Evolutionary conservation across 2,113 vertebrate species (phyloP).

Genomic region (Alexandromys fortis): DNA sequence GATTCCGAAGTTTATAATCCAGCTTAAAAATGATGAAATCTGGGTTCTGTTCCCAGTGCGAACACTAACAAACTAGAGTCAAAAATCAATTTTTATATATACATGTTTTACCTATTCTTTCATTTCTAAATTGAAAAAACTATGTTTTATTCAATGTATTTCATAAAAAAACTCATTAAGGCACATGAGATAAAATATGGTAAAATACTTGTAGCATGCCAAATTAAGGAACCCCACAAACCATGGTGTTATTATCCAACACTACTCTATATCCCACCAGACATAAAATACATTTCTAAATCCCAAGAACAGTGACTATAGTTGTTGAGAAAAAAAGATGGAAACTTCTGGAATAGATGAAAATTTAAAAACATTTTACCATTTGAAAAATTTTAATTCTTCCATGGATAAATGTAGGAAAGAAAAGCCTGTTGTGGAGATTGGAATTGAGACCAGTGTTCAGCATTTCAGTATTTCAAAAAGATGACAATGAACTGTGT

Average conservation of each 20-base stretch:
- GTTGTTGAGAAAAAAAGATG: slow-evolving; percentile 16
- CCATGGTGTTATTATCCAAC: not conserved
- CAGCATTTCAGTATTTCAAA: not conserved
- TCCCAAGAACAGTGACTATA: slow-evolving; percentile 27
- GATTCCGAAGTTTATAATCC: slow-evolving; percentile 28
- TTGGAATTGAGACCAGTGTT: not conserved
- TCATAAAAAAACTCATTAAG: slow-evolving; percentile 20
- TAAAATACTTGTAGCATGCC: slow-evolving; percentile 30
- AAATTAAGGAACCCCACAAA: slow-evolving; percentile 53
- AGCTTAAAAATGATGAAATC: slow-evolving; percentile 8
- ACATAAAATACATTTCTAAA: slow-evolving; percentile 38
- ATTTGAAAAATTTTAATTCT: slow-evolving; percentile 4
- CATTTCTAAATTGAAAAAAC: slow-evolving; percentile 49
- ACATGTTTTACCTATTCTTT: slow-evolving; percentile 3
- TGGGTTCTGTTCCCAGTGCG: not conserved
- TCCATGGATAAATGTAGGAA: not conserved
- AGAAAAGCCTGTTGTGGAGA: not conserved
- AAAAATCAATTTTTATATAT: not conserved
- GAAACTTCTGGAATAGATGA: not conserved
- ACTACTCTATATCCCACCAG: not conserved
- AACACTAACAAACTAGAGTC: not conserved
- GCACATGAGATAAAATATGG: slow-evolving; percentile 23
- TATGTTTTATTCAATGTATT: slow-evolving; percentile 44
- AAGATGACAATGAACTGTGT: not conserved
- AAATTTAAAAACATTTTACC: slow-evolving; percentile 21